phyloP scores from a whole-genome alignment of 2,797 vertebrate genomes.

The Xerus rutilus region DNA sequence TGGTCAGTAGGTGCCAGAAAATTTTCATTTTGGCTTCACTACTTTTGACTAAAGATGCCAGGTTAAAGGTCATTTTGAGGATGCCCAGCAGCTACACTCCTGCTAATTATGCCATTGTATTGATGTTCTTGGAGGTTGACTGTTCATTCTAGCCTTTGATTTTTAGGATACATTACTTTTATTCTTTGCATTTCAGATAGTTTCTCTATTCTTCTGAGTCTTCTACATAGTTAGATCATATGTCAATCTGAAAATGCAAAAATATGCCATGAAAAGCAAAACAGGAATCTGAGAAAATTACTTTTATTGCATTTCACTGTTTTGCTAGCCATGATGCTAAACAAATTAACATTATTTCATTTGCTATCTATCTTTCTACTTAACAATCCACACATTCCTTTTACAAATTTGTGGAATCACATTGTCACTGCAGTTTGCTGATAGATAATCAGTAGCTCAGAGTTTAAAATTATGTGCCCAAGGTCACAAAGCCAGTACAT shows the following conservation, averaged over 20 bases:
- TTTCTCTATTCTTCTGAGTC: not conserved
- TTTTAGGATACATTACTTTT: conserved; percentile 9
- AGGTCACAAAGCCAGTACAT: not conserved
- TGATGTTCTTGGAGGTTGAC: not conserved
- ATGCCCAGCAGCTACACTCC: conserved; percentile 1
- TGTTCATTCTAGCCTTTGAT: conserved; percentile 25
- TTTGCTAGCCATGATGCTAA: not conserved
- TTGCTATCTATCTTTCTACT: not conserved
- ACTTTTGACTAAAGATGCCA: not conserved
- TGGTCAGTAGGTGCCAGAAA: not conserved
- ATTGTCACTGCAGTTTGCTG: not conserved
- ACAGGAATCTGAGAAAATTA: not conserved
- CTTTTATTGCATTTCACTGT: not conserved
- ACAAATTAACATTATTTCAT: not conserved
- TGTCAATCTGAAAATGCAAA: not conserved
- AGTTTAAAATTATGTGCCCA: not conserved
- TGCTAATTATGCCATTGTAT: conserved; percentile 8
- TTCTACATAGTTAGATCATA: not conserved
- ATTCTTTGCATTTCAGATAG: not conserved
- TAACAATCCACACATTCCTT: not conserved
- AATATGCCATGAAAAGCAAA: not conserved
- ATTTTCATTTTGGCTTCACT: not conserved
- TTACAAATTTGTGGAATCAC: not conserved
- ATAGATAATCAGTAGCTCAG: not conserved
- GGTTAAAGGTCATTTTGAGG: conserved; percentile 41